Percentiles rank a stretch among this genome's conserved stretches.
Evolutionary conservation across 2,797 vertebrate species (phyloP).

Genomic region (Apodemus agrarius): DNA sequence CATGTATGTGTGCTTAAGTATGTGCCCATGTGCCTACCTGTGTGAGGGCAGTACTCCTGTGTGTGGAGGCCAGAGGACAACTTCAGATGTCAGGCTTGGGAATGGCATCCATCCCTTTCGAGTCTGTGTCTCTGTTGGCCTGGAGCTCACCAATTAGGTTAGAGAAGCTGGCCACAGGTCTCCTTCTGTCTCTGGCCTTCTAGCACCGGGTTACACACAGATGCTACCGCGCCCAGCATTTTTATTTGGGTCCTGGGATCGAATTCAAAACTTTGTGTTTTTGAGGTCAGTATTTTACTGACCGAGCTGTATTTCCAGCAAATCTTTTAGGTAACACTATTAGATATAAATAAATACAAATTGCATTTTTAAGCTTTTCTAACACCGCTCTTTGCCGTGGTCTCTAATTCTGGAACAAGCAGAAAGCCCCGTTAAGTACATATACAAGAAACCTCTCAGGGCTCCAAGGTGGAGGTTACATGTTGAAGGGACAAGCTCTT

Average conservation of each 20-base stretch:
- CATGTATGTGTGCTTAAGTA: not conserved
- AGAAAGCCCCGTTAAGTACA: not conserved
- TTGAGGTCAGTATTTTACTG: not conserved
- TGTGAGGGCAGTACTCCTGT: too few species aligned
- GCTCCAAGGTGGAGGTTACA: not conserved
- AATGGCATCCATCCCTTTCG: not conserved
- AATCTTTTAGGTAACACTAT: not conserved
- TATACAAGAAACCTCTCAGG: not conserved
- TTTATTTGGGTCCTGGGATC: not conserved
- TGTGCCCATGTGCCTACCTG: too few species aligned
- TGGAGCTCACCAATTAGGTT: not conserved
- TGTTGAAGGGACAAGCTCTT: not conserved
- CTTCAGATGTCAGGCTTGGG: not conserved
- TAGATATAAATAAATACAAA: not conserved
- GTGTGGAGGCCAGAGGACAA: not conserved
- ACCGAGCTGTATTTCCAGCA: not conserved
- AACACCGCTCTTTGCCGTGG: not conserved
- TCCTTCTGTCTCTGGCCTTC: not conserved
- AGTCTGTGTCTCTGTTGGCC: not conserved
- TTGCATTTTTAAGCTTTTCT: constrained; percentile 1
- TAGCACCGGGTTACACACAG: not conserved
- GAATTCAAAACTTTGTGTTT: not conserved
- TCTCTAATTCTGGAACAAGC: not conserved
- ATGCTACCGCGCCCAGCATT: not conserved
- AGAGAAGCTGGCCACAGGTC: not conserved